Evolutionary conservation across 2,888 invertebrate genomes (phyloP).

Genomic region (Ypsolopha scabrella): DNA sequence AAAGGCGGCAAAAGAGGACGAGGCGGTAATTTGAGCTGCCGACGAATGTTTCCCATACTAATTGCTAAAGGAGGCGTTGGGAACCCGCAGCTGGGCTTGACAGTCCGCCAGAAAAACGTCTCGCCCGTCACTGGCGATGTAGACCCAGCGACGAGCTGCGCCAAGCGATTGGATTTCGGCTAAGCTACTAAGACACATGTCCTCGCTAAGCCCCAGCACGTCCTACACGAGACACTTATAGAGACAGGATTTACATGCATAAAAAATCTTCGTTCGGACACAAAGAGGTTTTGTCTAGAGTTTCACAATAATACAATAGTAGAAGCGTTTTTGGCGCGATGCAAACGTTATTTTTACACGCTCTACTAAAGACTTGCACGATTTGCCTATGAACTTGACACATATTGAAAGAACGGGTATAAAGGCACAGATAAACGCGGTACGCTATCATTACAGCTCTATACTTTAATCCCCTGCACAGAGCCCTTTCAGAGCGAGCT

Average conservation of each 20-base stretch:
- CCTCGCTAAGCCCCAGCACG: slow-evolving; percentile 8
- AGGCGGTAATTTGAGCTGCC: slow-evolving; percentile 15
- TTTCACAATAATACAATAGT: neutral
- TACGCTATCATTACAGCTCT: neutral
- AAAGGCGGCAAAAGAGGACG: slow-evolving; percentile 6
- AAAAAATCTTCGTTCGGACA: slow-evolving; percentile 3
- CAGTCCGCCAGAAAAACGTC: slow-evolving; percentile 23
- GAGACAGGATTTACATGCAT: slow-evolving; percentile 3
- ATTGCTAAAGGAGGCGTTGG: slow-evolving; percentile 16
- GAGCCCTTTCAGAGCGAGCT: slow-evolving; percentile 14
- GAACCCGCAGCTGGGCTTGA: slow-evolving; percentile 23
- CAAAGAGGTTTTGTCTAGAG: neutral
- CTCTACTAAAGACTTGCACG: neutral
- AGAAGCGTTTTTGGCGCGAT: neutral
- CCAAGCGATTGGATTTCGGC: slow-evolving; percentile 12
- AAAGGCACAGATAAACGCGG: too few species aligned
- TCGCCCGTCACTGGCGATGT: slow-evolving; percentile 12
- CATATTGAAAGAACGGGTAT: neutral
- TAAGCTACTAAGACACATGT: slow-evolving; percentile 10
- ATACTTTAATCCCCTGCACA: neutral
- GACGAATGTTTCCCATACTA: slow-evolving; percentile 19
- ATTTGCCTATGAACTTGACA: neutral
- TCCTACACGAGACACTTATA: slow-evolving; percentile 6
- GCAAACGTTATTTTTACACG: neutral
- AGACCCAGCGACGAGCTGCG: slow-evolving; percentile 1